Base-by-base conservation (phyloP, 2,888 invertebrate species). In the Sphinx pinastri region DNA sequence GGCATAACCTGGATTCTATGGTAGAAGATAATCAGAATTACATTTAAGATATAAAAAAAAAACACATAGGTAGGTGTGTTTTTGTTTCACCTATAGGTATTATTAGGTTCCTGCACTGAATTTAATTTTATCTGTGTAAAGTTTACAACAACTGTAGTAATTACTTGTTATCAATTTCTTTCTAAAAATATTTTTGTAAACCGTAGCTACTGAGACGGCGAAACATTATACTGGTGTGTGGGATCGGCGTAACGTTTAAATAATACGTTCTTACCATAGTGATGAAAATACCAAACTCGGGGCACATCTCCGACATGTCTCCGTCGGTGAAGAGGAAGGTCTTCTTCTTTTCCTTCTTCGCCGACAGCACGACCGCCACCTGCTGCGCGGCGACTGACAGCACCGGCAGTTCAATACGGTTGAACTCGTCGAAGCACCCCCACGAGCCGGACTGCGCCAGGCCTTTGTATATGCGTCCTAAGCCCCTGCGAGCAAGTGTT, bases 391-490 rank as follows among this genome's bases (percentile, higher is more conserved):
- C 99, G 5, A 99, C 99, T 0, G 93, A 93, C 47, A 93, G 75
- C 8, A 99, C 99, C 0, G 99, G 99, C 70, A 99, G 92, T 88
- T 99, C 99, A 72, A 99, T 99, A 49, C 98, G 95, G 90, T 99
- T 99, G 92, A 99, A 99, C 93, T 99, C 99, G 88, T 99, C 99
- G 88, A 99, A 99, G 83, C 99, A 99, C 1, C 99, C 99, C 99
- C 99, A 99, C 0, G 98, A 97, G 2, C 99, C 99, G 7, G 99
- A 98, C 88, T 99, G 99, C 0, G 99, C 97, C 68, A 99, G 91
- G 31, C 99, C 98, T 95, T 99, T 99, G 89, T 98, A 99, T 81
- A 99, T 99, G 75, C 99, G 95, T 1, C 99, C 99, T 11, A 99
- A 94, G 49, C 99, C 99, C 88, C 98, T 96, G 83, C 6, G 75